Conservation (phyloP, 2,113 vertebrate species). For the Pangasianodon hypophthalmus region DNA sequence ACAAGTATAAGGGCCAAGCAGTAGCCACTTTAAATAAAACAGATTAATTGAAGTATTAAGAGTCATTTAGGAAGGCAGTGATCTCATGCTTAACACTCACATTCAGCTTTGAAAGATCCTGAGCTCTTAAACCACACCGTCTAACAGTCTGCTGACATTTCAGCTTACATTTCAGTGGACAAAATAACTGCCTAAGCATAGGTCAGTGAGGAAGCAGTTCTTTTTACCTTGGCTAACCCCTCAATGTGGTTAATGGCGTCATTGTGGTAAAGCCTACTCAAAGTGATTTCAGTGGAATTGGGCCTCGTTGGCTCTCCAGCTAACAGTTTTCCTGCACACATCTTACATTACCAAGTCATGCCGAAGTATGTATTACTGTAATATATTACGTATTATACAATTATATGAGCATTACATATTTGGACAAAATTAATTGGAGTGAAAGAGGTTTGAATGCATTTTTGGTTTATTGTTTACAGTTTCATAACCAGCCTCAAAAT, state of each 20-base stretch:
- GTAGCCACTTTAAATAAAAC: not conserved
- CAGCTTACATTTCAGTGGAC: conserved; percentile 24
- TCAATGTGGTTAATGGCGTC: conserved; percentile 29
- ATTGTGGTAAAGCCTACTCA: conserved; percentile 35
- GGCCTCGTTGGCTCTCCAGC: not conserved
- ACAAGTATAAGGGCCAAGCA: not conserved
- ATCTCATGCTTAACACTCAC: not conserved
- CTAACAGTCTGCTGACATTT: conserved; percentile 38
- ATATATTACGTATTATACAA: not conserved
- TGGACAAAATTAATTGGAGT: not conserved
- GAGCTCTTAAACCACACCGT: conserved; percentile 16
- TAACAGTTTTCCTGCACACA: not conserved
- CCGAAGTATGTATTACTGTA: not conserved
- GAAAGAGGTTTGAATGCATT: not conserved
- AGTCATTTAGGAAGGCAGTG: conserved; percentile 11
- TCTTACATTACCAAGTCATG: not conserved
- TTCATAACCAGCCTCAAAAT: not conserved
- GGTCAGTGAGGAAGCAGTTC: conserved; percentile 28
- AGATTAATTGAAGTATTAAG: conserved; percentile 1
- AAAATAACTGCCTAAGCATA: conserved; percentile 23
- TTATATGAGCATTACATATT: not conserved
- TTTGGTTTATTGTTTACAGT: not conserved
- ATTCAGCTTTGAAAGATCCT: not conserved
- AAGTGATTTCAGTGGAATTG: conserved; percentile 13
- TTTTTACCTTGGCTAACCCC: conserved; percentile 27